These are phyloP conservation scores for Gymnosoma rotundatum DNA, from an alignment of 2,888 invertebrate genomes.

Conservation along the genomic window DNA sequence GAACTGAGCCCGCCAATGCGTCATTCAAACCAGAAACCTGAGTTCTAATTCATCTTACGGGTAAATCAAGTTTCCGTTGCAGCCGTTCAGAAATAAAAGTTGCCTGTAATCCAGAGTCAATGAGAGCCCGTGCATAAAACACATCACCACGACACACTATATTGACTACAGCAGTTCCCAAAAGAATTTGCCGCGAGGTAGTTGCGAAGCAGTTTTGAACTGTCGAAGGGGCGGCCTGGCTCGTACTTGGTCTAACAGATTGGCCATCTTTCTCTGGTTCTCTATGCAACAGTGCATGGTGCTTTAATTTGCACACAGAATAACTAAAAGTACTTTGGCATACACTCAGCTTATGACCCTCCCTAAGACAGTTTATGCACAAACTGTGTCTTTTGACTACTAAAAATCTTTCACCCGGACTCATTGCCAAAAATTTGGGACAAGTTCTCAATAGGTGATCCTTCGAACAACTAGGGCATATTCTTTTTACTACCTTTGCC, in stretches of 20 bases:
- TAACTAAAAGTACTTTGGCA: no score
- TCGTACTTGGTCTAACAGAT: neutral
- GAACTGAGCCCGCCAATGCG: no score
- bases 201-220: constrained; percentile 4
- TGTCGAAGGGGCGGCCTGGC: neutral
- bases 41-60: neutral
- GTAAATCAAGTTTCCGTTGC: neutral
- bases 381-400: no score
- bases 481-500: no score
- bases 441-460: no score
- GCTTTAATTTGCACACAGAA: neutral
- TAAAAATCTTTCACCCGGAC: no score
- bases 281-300: constrained; percentile 27
- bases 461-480: no score
- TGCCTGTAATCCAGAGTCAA: neutral
- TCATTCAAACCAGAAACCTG: no score
- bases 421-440: no score
- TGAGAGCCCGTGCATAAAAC: constrained; percentile 4
- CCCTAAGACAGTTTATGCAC: no score
- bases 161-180: constrained; percentile 28
- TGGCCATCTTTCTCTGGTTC: neutral
- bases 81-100: neutral
- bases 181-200: constrained; percentile 6
- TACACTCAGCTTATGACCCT: no score
- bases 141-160: neutral